phyloP scores from a whole-genome alignment of 2,888 invertebrate species.

The Agonopterix heracliana region DNA sequence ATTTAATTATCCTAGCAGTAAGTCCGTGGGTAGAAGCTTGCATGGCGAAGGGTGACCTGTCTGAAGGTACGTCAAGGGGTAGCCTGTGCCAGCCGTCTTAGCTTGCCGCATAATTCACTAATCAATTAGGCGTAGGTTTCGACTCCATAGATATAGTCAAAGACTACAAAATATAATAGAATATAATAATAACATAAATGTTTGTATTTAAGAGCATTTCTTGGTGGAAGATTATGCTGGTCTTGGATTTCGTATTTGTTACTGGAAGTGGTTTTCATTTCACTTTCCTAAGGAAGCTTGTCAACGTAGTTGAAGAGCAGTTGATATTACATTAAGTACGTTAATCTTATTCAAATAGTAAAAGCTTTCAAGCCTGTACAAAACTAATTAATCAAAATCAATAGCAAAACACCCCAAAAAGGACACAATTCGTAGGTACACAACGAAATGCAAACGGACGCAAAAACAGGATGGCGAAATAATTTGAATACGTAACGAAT shows the following conservation, averaged over 20 bases:
- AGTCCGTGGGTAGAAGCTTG: conserved; percentile 36
- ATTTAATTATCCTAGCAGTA: conserved; percentile 57
- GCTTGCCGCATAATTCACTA: conserved; percentile 43
- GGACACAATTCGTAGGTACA: conserved; percentile 41
- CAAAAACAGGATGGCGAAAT: conserved; percentile 68
- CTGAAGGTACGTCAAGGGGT: conserved; percentile 48
- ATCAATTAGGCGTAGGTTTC: conserved; percentile 54
- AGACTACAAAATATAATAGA: no score
- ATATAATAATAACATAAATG: no score
- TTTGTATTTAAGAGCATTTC: no score
- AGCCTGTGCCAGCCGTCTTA: conserved; percentile 33
- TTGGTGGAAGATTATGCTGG: no score
- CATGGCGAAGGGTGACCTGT: conserved; percentile 39
- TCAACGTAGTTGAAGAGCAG: no score
- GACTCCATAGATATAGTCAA: no score
- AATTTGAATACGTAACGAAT: conserved; percentile 75
- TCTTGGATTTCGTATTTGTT: no score
- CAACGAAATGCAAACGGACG: conserved; percentile 55
- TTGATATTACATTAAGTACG: no score
- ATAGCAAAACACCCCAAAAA: conserved; percentile 36
- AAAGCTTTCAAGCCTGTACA: neutral
- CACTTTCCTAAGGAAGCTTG: no score
- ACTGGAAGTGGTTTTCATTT: no score
- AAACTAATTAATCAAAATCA: conserved; percentile 49
- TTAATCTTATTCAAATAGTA: no score